These are phyloP conservation scores for Takifugu bimaculatus DNA, from an alignment of 2,113 vertebrate species.

Conservation along the genomic window DNA sequence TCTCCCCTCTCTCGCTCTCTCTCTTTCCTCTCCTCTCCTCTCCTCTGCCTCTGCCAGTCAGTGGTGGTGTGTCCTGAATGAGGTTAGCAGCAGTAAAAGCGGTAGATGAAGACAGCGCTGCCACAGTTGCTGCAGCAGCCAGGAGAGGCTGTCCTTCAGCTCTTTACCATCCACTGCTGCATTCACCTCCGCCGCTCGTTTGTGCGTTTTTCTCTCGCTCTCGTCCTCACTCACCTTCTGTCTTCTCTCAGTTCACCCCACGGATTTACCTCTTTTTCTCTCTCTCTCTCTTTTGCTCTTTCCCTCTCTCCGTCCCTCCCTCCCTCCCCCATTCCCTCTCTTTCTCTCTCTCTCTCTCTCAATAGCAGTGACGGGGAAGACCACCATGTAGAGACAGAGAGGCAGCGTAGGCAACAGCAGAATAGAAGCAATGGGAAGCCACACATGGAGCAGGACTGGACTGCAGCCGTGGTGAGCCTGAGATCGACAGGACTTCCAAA, in stretches of 20 bases:
- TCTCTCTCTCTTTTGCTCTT: slow-evolving; percentile 18
- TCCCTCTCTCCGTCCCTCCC: slow-evolving; percentile 25
- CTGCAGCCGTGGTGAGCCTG: slow-evolving; percentile 89
- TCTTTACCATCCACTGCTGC: slow-evolving; percentile 49
- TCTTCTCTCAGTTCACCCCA: slow-evolving; percentile 43
- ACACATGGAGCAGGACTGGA: slow-evolving; percentile 88
- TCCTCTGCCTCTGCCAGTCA: slow-evolving; percentile 15
- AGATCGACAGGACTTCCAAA: slow-evolving; percentile 53
- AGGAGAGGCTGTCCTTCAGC: slow-evolving; percentile 56
- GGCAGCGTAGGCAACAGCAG: slow-evolving; percentile 69
- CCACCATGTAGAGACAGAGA: slow-evolving; percentile 89
- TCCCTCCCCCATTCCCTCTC: slow-evolving; percentile 13
- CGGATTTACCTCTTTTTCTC: slow-evolving; percentile 25
- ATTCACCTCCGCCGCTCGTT: slow-evolving; percentile 40
- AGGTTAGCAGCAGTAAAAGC: slow-evolving; percentile 61
- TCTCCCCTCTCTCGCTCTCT: not conserved
- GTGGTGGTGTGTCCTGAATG: slow-evolving; percentile 58
- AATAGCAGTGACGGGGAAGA: slow-evolving; percentile 82
- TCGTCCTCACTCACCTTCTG: slow-evolving; percentile 38
- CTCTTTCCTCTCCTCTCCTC: not conserved
- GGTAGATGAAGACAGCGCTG: slow-evolving; percentile 49
- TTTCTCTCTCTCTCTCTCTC: slow-evolving; percentile 37
- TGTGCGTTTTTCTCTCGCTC: slow-evolving; percentile 21
- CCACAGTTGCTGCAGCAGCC: slow-evolving; percentile 34
- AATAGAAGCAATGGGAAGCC: slow-evolving; percentile 83